Base-by-base conservation (phyloP, 2,888 invertebrate genomes). In the Rhodophaea formosa region DNA sequence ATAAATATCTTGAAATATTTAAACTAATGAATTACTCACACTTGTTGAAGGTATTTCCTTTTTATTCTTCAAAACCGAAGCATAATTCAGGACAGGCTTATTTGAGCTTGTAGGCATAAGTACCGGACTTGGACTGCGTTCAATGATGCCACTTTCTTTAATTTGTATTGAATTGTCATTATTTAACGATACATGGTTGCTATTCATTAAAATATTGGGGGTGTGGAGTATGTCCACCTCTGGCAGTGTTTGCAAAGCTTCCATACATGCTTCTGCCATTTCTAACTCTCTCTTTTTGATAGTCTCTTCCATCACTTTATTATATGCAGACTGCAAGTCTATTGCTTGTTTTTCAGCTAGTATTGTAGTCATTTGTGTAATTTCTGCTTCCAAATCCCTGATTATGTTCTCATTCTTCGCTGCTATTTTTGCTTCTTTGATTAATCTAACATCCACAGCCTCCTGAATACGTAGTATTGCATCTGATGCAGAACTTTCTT, bases 381-480 rank as follows among this genome's bases (percentile, higher is more conserved):
- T 88, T 76, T 92, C 92, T 49, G 85, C 79, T 65, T 88, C 88
- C 7, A 92, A 70, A 63, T 90, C 90, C 63, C 86, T 78, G 12
- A 91, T 86, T 12, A 75, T 81, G 49, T 67, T 68, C 64, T 92
- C 91, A 72, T 86, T 86, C 67, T 81, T 84, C 1, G 87, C 85
- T 49, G 90, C 89, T 59, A 85, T 71, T 66, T 76, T 80, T 12
- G 89, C 91, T 74, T 91, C 91, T 59, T 77, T 79, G 3, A 75
- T 63, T 53, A 92, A 79, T 71, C 87, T 79, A 8, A 77, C 65
- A 68, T 89, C 80, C 14, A 91, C 89, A 57, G 88, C 88, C 69
- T 88, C 84, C 59, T 91, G 91, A 60, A 91, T 88, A 55, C 65
- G 74, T 46, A 91, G 63, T 65, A 91, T 89, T 46, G 89, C 91